Evolutionary conservation across 2,113 vertebrate species (phyloP), one percentile per base, ranked within the genome.

Genomic region (Malurus cyaneus): DNA sequence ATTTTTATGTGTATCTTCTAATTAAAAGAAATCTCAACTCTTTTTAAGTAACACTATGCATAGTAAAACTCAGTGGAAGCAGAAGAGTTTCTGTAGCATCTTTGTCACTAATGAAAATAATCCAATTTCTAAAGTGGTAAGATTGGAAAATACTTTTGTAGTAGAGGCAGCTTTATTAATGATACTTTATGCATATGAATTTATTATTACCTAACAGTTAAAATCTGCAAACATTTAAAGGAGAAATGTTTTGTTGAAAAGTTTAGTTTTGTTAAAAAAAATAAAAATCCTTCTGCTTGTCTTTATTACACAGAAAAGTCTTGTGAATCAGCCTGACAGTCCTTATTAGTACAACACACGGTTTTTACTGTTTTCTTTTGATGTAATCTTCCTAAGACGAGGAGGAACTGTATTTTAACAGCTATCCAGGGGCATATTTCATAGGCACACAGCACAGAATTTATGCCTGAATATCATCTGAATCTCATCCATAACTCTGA

Each of bases 331-430:
- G 41, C 47, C 93, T 92, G 54, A 83, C 61, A 71, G 41, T 64
- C 66, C 76, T 94, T 88, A 64, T 88, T 93, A 92, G 88, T 85
- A 52, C 73, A 84, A 60, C 44, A 66, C 59, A 71, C 19, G 0
- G 92, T 93, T 90, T 82, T 90, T 93, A 79, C 64, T 86, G 47
- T 83, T 95, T 92, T 92, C 67, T 90, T 95, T 95, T 93, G 89
- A 94, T 91, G 60, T 73, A 88, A 86, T 90, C 82, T 95, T 86
- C 80, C 80, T 34, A 49, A 84, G 49, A 94, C 42, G 41, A 88
- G 85, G 39, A 92, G 42, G 15, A 89, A 76, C 77, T 93, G 39
- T 52, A 53, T 71, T 92, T 71, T 65, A 93, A 69, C 80, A 95
- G 82, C 84, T 61, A 91, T 97, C 76, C 91, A 71, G 92, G 74